Evolutionary conservation across 2,113 vertebrate species (phyloP).

Genomic region (mouse (Mus musculus)): GRCm39 chr5:38858501-38859000

Average conservation of each 20-base stretch:
- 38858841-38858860: background rate
- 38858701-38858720: background rate
- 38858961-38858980: background rate
- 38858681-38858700: too few species aligned
- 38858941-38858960: background rate
- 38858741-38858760: background rate
- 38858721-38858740: background rate
- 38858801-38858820: background rate
- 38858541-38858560: background rate
- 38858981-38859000: background rate
- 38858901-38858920: background rate
- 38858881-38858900: background rate
- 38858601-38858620: too few species aligned
- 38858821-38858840: background rate
- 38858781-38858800: background rate
- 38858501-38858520: background rate
- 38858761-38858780: background rate
- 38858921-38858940: background rate
- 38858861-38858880: background rate
- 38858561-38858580: background rate
- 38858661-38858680: background rate
- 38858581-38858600: background rate
- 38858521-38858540: background rate
- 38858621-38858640: background rate
- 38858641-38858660: background rate